A percentile compares a stretch with the other conserved stretches of the same genome.
These are phyloP conservation scores for Porites evermanni DNA, from an alignment of 92 coral and sea anemone genomes.

Conservation along the genomic window DNA sequence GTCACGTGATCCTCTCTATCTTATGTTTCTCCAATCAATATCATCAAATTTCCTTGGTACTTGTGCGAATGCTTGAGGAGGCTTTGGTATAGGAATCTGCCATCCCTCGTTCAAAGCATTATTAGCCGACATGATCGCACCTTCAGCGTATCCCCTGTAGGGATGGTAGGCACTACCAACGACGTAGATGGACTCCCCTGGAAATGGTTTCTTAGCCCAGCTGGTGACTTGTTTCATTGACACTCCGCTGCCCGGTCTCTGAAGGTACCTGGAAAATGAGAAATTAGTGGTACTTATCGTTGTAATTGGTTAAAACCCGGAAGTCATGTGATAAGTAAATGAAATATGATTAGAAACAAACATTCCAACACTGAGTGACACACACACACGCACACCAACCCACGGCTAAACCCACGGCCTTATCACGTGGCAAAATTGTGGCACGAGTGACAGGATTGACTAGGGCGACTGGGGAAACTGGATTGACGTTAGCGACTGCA, in stretches of 20 bases:
- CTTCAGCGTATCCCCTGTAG: conserved; percentile 54
- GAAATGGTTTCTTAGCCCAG: conserved; percentile 47
- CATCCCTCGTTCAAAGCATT: conserved; percentile 48
- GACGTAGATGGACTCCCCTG: conserved; percentile 22
- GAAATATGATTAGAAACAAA: too few relatives aligned
- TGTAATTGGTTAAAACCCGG: too few relatives aligned
- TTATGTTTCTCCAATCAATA: conserved; percentile 39
- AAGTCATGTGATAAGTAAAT: too few relatives aligned
- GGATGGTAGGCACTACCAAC: conserved; percentile 51
- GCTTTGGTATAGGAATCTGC: conserved; percentile 36
- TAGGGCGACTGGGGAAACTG: too few relatives aligned
- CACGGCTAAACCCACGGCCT: too few relatives aligned
- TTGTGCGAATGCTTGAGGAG: background rate
- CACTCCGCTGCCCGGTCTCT: conserved; percentile 39
- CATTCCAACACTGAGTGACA: too few relatives aligned
- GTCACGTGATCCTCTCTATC: conserved; percentile 15
- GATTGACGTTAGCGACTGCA: too few relatives aligned
- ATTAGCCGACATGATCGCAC: conserved; percentile 41
- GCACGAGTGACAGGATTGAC: too few relatives aligned
- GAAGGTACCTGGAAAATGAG: conserved; percentile 25
- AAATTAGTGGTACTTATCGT: background rate
- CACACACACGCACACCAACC: too few relatives aligned
- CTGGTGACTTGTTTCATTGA: conserved; percentile 42
- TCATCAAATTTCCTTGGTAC: conserved; percentile 12
- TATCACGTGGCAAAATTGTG: too few relatives aligned